A percentile compares a stretch with the other conserved stretches of the same genome.
Conservation (phyloP, 2,113 vertebrate species). For the Carassius carassius region DNA sequence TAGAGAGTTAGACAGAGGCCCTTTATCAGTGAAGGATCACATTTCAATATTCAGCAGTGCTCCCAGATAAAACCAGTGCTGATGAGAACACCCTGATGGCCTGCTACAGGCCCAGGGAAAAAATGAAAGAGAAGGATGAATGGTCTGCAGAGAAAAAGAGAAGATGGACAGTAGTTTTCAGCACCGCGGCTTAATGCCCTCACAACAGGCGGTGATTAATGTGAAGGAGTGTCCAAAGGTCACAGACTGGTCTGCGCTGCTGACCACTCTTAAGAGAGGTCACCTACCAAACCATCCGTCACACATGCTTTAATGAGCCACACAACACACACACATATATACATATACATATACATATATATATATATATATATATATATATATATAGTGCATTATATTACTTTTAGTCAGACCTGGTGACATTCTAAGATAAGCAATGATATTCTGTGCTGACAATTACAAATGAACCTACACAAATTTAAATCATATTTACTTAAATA, state of each 20-base stretch:
- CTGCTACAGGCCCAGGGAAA: constrained; percentile 85
- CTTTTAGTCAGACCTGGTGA: background rate
- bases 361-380: too few relatives aligned
- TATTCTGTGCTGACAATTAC: background rate
- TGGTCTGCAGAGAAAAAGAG: constrained; percentile 54
- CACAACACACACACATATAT: constrained; percentile 44
- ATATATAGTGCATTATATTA: background rate
- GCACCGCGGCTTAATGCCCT: constrained; percentile 78
- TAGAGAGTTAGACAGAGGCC: constrained; percentile 87
- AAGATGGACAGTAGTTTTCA: constrained; percentile 90
- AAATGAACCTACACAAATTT: background rate
- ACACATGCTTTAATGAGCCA: constrained; percentile 51
- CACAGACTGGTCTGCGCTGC: constrained; percentile 77
- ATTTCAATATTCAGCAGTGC: constrained; percentile 97
- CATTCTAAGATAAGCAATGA: background rate
- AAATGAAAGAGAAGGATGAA: constrained; percentile 53
- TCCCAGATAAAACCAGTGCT: constrained; percentile 86
- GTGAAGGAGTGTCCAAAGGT: constrained; percentile 90
- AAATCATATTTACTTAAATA: constrained; percentile 7
- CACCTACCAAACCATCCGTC: constrained; percentile 83
- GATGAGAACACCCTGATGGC: constrained; percentile 94
- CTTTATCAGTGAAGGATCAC: constrained; percentile 93
- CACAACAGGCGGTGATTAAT: constrained; percentile 89
- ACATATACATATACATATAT: background rate
- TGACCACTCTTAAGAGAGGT: constrained; percentile 88